phyloP scores from a whole-genome alignment of 2,888 invertebrate species.

The Amphipyra tragopoginis region DNA sequence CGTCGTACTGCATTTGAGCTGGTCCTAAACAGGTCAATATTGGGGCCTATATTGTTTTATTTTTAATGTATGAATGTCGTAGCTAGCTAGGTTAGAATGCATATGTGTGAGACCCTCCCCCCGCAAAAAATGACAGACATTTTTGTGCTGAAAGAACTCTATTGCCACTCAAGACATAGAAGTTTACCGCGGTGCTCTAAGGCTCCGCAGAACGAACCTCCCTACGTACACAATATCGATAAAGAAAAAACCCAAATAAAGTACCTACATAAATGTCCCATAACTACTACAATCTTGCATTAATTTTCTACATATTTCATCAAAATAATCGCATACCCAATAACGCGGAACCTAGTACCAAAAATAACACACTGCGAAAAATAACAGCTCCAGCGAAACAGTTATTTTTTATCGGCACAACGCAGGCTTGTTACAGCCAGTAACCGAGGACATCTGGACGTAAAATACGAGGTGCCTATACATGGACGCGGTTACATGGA shows the following conservation, averaged over 20 bases:
- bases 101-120: no score
- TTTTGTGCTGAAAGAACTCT: no score
- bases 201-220: no score
- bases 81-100: no score
- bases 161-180: no score
- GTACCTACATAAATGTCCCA: conserved; percentile 7
- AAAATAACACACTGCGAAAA: conserved; percentile 31
- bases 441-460: conserved; percentile 62
- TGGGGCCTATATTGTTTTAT: no score
- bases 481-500: conserved; percentile 46
- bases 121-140: no score
- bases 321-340: conserved; percentile 43
- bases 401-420: conserved; percentile 69
- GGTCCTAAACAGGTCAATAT: no score
- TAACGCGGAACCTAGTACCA: conserved; percentile 28
- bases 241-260: background rate
- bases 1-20: no score
- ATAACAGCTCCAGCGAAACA: conserved; percentile 46
- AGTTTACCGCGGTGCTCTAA: no score
- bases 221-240: no score
- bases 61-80: no score
- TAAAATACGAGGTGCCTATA: conserved; percentile 62
- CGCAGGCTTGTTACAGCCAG: conserved; percentile 53
- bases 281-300: conserved; percentile 7
- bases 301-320: conserved; percentile 41